Evolutionary conservation across 2,888 invertebrate species (phyloP), one percentile per base, ranked within the genome.

Genomic region (Andricus quercusramuli): DNA sequence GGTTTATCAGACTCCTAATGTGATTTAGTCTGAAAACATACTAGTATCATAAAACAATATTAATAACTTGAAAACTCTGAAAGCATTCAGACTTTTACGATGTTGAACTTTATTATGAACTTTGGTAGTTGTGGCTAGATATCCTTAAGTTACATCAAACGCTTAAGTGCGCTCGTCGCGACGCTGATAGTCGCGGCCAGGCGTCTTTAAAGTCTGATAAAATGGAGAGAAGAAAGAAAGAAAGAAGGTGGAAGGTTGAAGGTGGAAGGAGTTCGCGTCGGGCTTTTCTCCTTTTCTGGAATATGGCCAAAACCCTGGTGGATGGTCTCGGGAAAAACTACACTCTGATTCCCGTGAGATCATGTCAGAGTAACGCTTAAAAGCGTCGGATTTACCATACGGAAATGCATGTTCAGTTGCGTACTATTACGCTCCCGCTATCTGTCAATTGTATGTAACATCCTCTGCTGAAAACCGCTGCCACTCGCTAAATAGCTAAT

Each of bases 321-420:
- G 77, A 78, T 78, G 64, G 51, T 78, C 74, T 80, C 77, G 67
- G 76, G 65, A 81, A 78, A 83, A 78, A 32, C 64, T 74, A 78
- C 76, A 80, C 51, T 62, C 67, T 79, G 78, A 67, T 83, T 81
- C 81, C 74, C 78, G 59, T 65, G 74, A 77, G 81, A 81, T 81
- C 80, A 79, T 51, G 70, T 78, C 41, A 78, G 51, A 65, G 62
- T 68, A 22, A 62, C 66, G 78, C 74, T 78, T 79, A 62, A 78
- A 80, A 77, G 78, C 67, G 51, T 70, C 44, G 78, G 66, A 4
- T 37, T 70, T 37, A 29, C 32, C 41, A 44, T n/a, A 66, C 65
- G 66, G 51, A 80, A 80, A 80, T 77, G 25, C 78, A 78, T 56
- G 51, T 74, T 9, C 74, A 47, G n/a, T 67, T 41, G 15, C n/a